phyloP scores from a whole-genome alignment of 2,113 vertebrate species.

The Monopterus albus region DNA sequence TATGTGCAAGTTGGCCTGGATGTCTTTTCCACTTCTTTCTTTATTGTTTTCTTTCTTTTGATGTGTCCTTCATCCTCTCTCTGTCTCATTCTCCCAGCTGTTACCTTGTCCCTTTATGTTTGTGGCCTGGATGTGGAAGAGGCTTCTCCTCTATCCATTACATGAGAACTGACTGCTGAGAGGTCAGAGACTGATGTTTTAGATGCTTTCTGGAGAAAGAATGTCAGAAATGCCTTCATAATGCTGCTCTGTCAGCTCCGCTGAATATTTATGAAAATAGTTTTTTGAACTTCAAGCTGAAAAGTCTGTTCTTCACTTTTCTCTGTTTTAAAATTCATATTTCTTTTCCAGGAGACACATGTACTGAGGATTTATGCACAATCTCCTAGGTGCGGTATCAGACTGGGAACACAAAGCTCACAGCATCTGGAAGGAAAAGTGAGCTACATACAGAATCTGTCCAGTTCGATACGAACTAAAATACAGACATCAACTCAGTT shows the following conservation, averaged over 20 bases:
- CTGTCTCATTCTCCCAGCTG: neutral
- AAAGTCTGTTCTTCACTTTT: slow-evolving; percentile 22
- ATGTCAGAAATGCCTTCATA: slow-evolving; percentile 33
- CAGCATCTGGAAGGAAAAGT: slow-evolving; percentile 29
- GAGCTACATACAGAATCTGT: slow-evolving; percentile 25
- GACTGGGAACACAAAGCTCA: slow-evolving; percentile 32
- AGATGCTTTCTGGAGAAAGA: slow-evolving; percentile 12
- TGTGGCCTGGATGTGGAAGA: slow-evolving; percentile 14
- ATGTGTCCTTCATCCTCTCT: neutral
- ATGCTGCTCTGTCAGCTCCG: neutral
- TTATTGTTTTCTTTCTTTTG: slow-evolving; percentile 11
- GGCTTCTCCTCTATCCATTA: slow-evolving; percentile 13
- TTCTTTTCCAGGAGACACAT: slow-evolving; percentile 41
- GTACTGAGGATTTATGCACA: slow-evolving; percentile 41
- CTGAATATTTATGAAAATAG: slow-evolving; percentile 16
- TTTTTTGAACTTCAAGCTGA: slow-evolving; percentile 3
- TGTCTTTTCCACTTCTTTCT: neutral
- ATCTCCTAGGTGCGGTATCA: slow-evolving; percentile 42
- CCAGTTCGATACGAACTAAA: slow-evolving; percentile 14
- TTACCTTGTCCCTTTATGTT: slow-evolving; percentile 13
- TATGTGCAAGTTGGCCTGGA: neutral
- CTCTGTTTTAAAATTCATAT: slow-evolving; percentile 1
- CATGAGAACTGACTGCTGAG: neutral
- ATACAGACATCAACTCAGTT: slow-evolving; percentile 18
- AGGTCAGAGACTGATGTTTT: slow-evolving; percentile 13